Conservation (phyloP, 2,113 vertebrate genomes). For the Triplophysa rosa region DNA sequence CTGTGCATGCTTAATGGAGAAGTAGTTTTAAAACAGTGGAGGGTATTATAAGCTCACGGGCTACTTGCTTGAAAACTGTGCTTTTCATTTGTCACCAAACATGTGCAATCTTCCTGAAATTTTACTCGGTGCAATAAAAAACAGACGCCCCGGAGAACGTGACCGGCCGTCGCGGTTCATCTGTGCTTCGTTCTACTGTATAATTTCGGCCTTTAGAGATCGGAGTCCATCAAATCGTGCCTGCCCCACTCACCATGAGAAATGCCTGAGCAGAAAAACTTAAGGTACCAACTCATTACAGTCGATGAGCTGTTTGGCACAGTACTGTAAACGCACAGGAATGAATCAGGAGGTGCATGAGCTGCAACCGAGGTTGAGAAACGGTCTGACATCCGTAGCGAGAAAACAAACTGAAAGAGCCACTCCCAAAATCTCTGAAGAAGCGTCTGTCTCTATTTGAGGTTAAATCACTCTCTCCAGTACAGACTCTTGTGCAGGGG, state of each 20-base stretch:
- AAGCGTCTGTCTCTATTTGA: slow-evolving; percentile 59
- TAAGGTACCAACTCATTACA: slow-evolving; percentile 58
- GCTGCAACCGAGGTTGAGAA: slow-evolving; percentile 59
- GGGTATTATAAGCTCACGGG: neutral
- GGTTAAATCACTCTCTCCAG: slow-evolving; percentile 39
- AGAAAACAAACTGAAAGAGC: slow-evolving; percentile 69
- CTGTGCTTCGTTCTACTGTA: slow-evolving; percentile 17
- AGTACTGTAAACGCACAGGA: slow-evolving; percentile 64
- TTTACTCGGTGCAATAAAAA: neutral
- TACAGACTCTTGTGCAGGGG: neutral
- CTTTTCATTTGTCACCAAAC: slow-evolving; percentile 27
- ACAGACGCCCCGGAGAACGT: slow-evolving; percentile 10
- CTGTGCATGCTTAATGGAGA: neutral
- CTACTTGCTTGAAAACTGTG: neutral
- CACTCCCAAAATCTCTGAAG: slow-evolving; percentile 61
- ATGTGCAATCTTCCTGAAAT: slow-evolving; percentile 21
- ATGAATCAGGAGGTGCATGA: slow-evolving; percentile 61
- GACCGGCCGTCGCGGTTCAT: slow-evolving; percentile 13
- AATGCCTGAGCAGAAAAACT: slow-evolving; percentile 54
- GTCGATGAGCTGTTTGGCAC: slow-evolving; percentile 65
- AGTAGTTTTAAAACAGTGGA: neutral
- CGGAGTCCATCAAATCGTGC: slow-evolving; percentile 42
- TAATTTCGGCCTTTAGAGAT: slow-evolving; percentile 50
- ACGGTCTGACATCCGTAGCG: slow-evolving; percentile 72
- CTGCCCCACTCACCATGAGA: slow-evolving; percentile 23